Evolutionary conservation across 2,888 invertebrate genomes (phyloP), one percentile per base, ranked within the genome.

Genomic region (Monoplex corrugatus): DNA sequence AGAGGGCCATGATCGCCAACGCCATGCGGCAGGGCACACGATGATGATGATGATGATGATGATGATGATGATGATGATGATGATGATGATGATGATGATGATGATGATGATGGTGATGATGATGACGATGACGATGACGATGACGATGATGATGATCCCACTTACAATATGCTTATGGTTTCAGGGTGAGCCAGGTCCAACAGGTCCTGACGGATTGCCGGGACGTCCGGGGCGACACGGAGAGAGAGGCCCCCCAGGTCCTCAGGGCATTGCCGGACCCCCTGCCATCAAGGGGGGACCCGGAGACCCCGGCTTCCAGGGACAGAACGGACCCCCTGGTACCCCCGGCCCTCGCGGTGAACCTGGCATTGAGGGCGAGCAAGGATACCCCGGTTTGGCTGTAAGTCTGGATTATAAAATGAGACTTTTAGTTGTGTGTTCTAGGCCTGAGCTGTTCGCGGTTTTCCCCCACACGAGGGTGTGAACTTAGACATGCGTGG

Each of bases 141-240:
- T 50, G 50, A 19, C 19, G 50, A 50, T 50, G 50, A 50, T 50
- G 50, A 50, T 50, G 50, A 50, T 50, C n/a, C 63, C 75, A 40
- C 89, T 92, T n/a, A n/a, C n/a, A n/a, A n/a, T n/a, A n/a, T n/a
- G n/a, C n/a, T n/a, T n/a, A n/a, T 32, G 19, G 86, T n/a, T n/a
- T 86, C 92, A 97, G 98, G 98, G 98, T 40, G 98, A 98, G 95
- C 44, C 92, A 38, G 95, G 95, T 75, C 91, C 93, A 38, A 92
- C 94, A 50, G 96, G 96, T 86, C 94, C 94, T 63, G 95, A 95
- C 91, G 97, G 97, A 80, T 94, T 96, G 78, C 97, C 97, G 40
- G 97, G 93, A 6, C 68, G 90, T 45, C 91, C 91, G 43, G 93
- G 90, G 19, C 82, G 63, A 43, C 83, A 88, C 38, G 91, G 89